Percentiles rank a stretch among this genome's conserved stretches.
Evolutionary conservation across 2,888 invertebrate genomes (phyloP).

Genomic region (Biston betularia): DNA sequence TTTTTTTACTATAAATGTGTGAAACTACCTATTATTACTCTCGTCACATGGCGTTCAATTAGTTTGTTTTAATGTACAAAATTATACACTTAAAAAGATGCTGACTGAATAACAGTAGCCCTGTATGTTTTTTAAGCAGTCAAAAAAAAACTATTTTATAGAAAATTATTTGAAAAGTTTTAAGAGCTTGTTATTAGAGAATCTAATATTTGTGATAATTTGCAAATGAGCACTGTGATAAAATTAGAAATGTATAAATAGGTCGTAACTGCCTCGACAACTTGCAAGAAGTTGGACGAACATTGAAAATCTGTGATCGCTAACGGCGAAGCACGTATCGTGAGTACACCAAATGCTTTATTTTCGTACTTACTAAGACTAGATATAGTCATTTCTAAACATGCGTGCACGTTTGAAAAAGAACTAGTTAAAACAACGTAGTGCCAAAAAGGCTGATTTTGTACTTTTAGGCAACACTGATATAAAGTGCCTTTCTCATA

Average conservation of each 20-base stretch:
- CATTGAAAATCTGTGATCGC: neutral
- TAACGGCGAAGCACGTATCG: neutral
- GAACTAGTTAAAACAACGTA: neutral
- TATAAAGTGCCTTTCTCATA: conserved; percentile 1
- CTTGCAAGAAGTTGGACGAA: neutral
- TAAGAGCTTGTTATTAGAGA: conserved; percentile 4
- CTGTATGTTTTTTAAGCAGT: no score
- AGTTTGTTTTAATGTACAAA: no score
- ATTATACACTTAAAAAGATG: no score
- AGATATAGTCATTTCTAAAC: neutral
- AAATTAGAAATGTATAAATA: neutral
- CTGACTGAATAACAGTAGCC: no score
- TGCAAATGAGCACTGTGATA: conserved; percentile 17
- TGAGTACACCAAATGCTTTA: neutral
- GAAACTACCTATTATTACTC: no score
- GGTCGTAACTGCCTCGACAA: neutral
- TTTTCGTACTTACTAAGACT: no score
- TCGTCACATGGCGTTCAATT: no score
- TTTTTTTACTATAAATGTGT: no score
- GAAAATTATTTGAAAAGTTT: neutral
- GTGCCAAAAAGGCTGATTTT: conserved; percentile 13
- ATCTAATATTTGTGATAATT: conserved; percentile 7
- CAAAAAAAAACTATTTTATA: no score
- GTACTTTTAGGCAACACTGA: neutral
- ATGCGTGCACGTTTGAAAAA: neutral